These are phyloP conservation scores for Streptopelia turtur DNA, from an alignment of 2,797 vertebrate species.

Conservation along the genomic window DNA sequence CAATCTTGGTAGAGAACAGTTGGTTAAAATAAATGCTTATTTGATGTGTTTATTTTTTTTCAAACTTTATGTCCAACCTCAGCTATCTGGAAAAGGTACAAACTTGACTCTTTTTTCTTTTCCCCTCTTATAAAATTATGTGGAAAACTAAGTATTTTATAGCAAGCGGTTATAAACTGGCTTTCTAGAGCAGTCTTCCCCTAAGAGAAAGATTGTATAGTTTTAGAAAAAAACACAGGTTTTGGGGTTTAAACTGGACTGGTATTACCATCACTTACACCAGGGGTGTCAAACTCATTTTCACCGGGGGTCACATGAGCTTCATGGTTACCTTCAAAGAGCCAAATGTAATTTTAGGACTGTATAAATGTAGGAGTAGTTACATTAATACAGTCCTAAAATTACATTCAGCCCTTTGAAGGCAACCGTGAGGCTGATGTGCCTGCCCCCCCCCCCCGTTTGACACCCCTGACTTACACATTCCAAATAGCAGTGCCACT, in stretches of 20 bases:
- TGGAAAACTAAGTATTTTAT: constrained; percentile 48
- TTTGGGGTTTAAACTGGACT: constrained; percentile 42
- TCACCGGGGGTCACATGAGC: too few species aligned
- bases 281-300: too few species aligned
- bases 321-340: too few species aligned
- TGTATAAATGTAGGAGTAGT: too few species aligned
- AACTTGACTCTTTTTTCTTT: constrained; percentile 19
- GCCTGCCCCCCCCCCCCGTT: too few species aligned
- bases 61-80: constrained; percentile 77
- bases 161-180: constrained; percentile 51
- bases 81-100: constrained; percentile 81
- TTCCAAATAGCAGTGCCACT: constrained; percentile 19
- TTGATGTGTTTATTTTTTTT: constrained; percentile 62
- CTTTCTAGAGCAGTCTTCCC: constrained; percentile 45
- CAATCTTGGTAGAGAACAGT: constrained; percentile 55
- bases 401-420: too few species aligned
- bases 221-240: constrained; percentile 53
- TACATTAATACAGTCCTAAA: too few species aligned
- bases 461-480: not conserved
- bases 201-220: constrained; percentile 16
- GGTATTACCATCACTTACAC: not conserved
- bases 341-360: too few species aligned
- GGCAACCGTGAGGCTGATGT: too few species aligned
- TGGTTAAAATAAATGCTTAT: constrained; percentile 71
- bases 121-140: not conserved